These are phyloP conservation scores for Tokudaia muenninki DNA, from an alignment of 2,797 vertebrate genomes.

Conservation along the genomic window DNA sequence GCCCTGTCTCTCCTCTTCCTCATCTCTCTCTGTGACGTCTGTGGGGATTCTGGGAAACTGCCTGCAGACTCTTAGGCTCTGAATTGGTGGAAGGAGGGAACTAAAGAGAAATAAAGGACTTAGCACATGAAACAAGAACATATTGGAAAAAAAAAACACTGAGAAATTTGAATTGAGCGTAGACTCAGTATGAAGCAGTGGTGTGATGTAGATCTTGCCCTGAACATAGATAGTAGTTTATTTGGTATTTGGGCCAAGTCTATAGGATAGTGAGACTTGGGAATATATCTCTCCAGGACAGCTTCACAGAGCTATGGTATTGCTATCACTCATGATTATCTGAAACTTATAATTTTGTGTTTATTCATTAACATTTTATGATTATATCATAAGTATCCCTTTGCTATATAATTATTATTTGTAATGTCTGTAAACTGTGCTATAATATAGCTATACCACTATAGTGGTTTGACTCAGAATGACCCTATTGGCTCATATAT, in stretches of 20 bases:
- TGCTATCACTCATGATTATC: no score
- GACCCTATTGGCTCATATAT: neutral
- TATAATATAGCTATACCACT: no score
- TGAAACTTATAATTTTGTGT: neutral
- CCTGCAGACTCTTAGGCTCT: neutral
- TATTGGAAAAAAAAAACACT: neutral
- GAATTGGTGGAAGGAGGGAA: neutral
- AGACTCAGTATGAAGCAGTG: neutral
- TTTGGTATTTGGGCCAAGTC: neutral
- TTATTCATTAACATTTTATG: neutral
- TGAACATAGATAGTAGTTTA: neutral
- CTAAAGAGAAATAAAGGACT: neutral
- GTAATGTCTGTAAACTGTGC: neutral
- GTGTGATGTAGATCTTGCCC: neutral
- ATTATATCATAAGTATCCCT: neutral
- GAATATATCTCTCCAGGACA: neutral
- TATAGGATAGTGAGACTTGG: neutral
- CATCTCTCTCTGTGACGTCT: neutral
- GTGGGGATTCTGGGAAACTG: neutral
- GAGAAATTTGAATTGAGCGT: neutral
- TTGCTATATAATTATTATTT: neutral
- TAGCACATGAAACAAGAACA: neutral
- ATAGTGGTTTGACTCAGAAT: neutral
- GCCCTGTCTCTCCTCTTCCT: fast-evolving
- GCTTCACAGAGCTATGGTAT: fast-evolving